Evolutionary conservation across 2,113 vertebrate genomes (phyloP).

Genomic region (Speoplatyrhinus poulsoni): DNA sequence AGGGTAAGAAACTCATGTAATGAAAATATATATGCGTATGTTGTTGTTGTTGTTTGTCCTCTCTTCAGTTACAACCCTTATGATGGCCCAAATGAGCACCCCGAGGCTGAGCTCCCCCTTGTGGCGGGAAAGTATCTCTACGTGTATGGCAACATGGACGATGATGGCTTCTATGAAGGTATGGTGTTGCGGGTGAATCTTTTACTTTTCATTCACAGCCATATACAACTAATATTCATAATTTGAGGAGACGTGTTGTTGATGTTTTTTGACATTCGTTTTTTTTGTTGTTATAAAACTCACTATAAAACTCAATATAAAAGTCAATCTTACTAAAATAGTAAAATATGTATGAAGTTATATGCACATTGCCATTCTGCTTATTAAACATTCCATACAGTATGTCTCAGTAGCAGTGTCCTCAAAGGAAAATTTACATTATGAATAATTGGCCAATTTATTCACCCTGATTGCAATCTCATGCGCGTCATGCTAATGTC

Average conservation of each 20-base stretch:
- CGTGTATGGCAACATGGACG: slow-evolving; percentile 96
- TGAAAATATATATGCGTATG: neutral
- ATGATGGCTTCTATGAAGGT: slow-evolving; percentile 99
- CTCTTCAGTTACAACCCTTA: slow-evolving; percentile 91
- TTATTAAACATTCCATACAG: too few species aligned
- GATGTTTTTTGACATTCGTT: too few species aligned
- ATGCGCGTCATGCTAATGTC: slow-evolving; percentile 48
- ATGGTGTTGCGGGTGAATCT: slow-evolving; percentile 13
- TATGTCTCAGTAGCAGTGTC: slow-evolving; percentile 12
- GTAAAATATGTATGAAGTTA: too few species aligned
- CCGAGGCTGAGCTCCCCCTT: slow-evolving; percentile 96
- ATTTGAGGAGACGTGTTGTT: too few species aligned
- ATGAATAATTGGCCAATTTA: slow-evolving; percentile 34
- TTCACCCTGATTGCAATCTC: slow-evolving; percentile 48
- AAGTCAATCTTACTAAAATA: too few species aligned
- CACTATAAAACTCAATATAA: too few species aligned
- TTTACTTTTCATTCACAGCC: neutral
- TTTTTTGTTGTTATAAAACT: too few species aligned
- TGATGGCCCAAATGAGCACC: slow-evolving; percentile 97
- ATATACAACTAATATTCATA: neutral
- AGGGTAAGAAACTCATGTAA: neutral
- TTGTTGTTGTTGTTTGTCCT: neutral
- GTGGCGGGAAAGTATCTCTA: slow-evolving; percentile 97
- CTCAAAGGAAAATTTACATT: slow-evolving; percentile 19
- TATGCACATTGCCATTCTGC: too few species aligned